Base-by-base conservation (phyloP, 2,888 invertebrate genomes). In the Papilio elwesi region DNA sequence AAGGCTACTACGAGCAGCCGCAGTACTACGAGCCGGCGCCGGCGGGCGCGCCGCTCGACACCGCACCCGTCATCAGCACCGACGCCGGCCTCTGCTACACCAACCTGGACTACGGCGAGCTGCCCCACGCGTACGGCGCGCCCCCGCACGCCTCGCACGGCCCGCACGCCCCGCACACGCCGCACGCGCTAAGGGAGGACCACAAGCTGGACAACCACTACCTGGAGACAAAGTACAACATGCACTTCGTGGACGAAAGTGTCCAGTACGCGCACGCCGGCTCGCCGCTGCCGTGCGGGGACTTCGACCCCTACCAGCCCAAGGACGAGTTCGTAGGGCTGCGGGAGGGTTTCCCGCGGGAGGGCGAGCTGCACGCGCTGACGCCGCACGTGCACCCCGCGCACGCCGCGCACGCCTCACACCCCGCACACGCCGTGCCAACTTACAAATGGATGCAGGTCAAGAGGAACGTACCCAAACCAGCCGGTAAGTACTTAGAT, bases 391-490 rank as follows among this genome's bases (percentile, higher is more conserved):
- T 90, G 76, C 87, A 93, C 80, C 77, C 95, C 86, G 83, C 95
- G 83, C 96, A 95, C 78, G 92, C 95, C 12, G 96, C 98, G 75
- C 98, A 43, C 59, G 26, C 90, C 86, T 80, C 90, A 76, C 87
- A 93, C 81, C 77, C 95, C 86, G 83, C 95, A 82, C 96, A 95
- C 78, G 92, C 95, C 13, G 96, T 98, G 75, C 98, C 98, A 38
- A 98, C 98, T 0, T 99, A 99, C 92, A 98, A 99, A 90, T 99
- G 99, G 99, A 99, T 99, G 99, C 98, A 99, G 94, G 97, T 99
- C 83, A 99, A 99, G 93, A 95, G 99, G 89, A 98, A 98, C 91
- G 97, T 98, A 79, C 98, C 98, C 67, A 99, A 99, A 92, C 98
- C 98, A 81, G 94, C 97, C 88, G 97, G 98, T 97, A 89, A 95